Conservation (phyloP, 2,888 invertebrate genomes). For the Tolmerus cingulatus region DNA sequence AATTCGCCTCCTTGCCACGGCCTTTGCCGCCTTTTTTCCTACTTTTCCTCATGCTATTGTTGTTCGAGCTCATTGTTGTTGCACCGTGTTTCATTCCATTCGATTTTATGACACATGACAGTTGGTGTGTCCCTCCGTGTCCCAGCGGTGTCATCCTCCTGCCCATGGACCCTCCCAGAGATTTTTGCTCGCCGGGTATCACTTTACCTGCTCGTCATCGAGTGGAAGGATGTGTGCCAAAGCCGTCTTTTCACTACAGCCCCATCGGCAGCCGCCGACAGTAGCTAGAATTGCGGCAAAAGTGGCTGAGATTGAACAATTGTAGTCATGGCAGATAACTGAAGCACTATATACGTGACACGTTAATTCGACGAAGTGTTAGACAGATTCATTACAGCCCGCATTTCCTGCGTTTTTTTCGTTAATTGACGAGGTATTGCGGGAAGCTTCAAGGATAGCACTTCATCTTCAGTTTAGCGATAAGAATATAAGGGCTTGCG, state of each 20-base stretch:
- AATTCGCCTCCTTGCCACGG: not conserved
- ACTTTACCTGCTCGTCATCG: not conserved
- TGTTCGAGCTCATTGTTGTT: not conserved
- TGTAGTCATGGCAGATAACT: not conserved
- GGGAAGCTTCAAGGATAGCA: not conserved
- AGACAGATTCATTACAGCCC: not conserved
- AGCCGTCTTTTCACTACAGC: not conserved
- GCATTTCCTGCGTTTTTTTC: not conserved
- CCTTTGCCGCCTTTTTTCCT: not conserved
- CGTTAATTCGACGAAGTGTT: not conserved
- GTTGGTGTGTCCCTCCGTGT: conserved; percentile 10
- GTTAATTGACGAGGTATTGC: not conserved
- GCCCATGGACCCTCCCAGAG: not conserved
- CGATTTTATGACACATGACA: conserved; percentile 35
- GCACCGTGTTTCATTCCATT: not conserved
- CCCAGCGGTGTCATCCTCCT: not conserved
- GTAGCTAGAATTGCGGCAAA: not conserved
- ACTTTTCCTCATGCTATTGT: not conserved
- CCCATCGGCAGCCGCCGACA: not conserved
- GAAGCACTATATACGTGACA: not conserved
- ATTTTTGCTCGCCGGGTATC: not conserved
- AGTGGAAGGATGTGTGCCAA: not conserved
- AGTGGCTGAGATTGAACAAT: not conserved
- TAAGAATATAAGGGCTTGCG: not conserved
- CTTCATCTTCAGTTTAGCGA: not conserved